Evolutionary conservation across 1,140 invertebrate genomes (phyloP).

Genomic region (Eciton burchellii): DNA sequence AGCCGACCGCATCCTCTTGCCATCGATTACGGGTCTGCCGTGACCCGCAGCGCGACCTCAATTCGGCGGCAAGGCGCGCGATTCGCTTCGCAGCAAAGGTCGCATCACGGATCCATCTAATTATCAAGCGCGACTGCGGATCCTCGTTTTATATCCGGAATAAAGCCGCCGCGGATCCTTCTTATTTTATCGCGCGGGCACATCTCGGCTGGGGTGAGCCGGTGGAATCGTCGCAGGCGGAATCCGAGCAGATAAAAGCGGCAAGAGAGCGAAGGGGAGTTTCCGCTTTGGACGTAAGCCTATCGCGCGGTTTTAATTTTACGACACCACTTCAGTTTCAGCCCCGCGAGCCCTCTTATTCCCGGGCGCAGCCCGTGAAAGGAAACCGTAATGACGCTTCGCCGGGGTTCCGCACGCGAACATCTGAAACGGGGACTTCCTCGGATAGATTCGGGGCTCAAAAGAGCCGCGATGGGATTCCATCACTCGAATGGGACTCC

Average conservation of each 20-base stretch:
- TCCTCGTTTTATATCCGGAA: constrained; percentile 41
- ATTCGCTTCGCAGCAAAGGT: constrained; percentile 27
- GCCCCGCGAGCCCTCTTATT: constrained; percentile 7
- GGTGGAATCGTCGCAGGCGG: background rate
- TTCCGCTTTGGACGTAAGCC: constrained; percentile 27
- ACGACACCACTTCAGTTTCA: constrained; percentile 40
- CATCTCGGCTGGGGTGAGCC: background rate
- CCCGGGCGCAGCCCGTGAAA: background rate
- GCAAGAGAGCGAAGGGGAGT: background rate
- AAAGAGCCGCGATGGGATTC: constrained; percentile 17
- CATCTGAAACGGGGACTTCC: constrained; percentile 43
- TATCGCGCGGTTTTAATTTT: constrained; percentile 44
- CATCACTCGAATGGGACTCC: constrained; percentile 41
- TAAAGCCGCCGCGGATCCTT: constrained; percentile 14
- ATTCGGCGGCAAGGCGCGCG: background rate
- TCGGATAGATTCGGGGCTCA: constrained; percentile 33
- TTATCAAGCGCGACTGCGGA: constrained; percentile 9
- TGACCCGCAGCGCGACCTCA: background rate
- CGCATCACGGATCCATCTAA: constrained; percentile 32
- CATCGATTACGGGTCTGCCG: background rate
- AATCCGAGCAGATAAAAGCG: constrained; percentile 6
- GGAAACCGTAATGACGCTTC: constrained; percentile 21
- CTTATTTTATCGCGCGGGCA: background rate
- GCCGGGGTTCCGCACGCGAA: constrained; percentile 19
- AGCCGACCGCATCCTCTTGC: background rate